These are phyloP conservation scores for Agelastica alni DNA, from an alignment of 2,888 invertebrate species.

Conservation along the genomic window DNA sequence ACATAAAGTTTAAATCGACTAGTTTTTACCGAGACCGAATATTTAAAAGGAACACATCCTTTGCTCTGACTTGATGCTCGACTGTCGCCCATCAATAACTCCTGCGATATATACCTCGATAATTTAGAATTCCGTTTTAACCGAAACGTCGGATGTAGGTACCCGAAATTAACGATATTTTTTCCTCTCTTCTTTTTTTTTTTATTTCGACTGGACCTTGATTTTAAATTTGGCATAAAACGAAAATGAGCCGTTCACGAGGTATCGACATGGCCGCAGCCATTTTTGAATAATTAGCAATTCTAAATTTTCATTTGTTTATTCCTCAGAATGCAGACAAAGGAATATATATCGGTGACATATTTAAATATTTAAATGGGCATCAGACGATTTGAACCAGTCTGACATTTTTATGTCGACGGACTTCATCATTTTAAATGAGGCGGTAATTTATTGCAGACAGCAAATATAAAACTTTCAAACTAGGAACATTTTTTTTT, in stretches of 20 bases:
- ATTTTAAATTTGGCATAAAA: conserved; percentile 36
- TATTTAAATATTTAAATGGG: conserved; percentile 55
- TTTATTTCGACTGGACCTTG: conserved; percentile 28
- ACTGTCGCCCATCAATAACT: conserved; percentile 56
- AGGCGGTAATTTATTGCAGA: conserved; percentile 25
- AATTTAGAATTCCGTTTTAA: conserved; percentile 41
- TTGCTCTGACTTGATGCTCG: conserved; percentile 51
- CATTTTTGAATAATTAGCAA: conserved; percentile 52
- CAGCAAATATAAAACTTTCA: conserved; percentile 14
- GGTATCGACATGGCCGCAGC: conserved; percentile 31
- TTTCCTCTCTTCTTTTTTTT: no score
- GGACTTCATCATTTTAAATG: conserved; percentile 38
- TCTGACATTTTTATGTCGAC: conserved; percentile 43
- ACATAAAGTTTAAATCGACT: conserved; percentile 34
- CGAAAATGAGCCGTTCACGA: conserved; percentile 31
- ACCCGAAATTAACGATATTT: conserved; percentile 49
- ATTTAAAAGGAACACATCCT: conserved; percentile 33
- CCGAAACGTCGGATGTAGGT: conserved; percentile 30
- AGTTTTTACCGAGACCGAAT: conserved; percentile 33
- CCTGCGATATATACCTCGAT: conserved; percentile 41
- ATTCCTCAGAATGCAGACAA: conserved; percentile 49
- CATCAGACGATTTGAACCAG: conserved; percentile 45
- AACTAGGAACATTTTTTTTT: conserved; percentile 20
- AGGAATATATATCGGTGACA: conserved; percentile 54
- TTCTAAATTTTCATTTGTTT: conserved; percentile 55